Evolutionary conservation across 2,797 vertebrate genomes (phyloP).

Genomic region (Delichon dasypus): DNA sequence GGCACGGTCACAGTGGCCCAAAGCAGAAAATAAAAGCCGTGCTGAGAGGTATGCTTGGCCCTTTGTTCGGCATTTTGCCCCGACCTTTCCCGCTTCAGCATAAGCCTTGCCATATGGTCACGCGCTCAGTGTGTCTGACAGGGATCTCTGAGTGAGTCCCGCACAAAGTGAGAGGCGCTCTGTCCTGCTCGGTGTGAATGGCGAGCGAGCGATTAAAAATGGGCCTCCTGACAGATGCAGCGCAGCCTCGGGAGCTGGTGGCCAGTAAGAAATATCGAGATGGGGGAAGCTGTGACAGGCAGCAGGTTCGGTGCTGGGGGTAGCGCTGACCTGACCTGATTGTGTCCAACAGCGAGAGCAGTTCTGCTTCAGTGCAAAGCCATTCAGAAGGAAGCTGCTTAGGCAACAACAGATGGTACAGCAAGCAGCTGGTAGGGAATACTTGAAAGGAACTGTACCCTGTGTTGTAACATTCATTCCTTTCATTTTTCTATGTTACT

Average conservation of each 20-base stretch:
- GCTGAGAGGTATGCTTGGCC: neutral
- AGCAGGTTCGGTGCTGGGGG: constrained; percentile 58
- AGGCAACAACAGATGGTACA: constrained; percentile 78
- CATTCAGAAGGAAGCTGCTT: constrained; percentile 73
- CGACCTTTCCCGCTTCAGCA: neutral
- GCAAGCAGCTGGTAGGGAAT: constrained; percentile 71
- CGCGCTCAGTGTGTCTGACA: neutral
- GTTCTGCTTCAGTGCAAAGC: constrained; percentile 73
- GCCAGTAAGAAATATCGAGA: constrained; percentile 52
- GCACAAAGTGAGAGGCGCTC: neutral
- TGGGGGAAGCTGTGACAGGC: constrained; percentile 55
- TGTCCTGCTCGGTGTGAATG: neutral
- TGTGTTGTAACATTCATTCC: constrained; percentile 34
- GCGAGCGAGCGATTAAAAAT: constrained; percentile 37
- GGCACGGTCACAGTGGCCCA: neutral
- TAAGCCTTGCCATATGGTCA: neutral
- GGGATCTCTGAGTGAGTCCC: neutral
- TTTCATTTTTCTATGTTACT: neutral
- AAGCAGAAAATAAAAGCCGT: neutral
- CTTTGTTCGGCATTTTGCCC: neutral
- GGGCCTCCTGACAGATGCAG: constrained; percentile 53
- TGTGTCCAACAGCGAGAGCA: constrained; percentile 72
- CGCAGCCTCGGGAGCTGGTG: constrained; percentile 56
- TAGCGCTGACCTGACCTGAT: constrained; percentile 76
- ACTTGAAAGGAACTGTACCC: constrained; percentile 54